Evolutionary conservation across 2,113 vertebrate species (phyloP), one percentile per base, ranked within the genome.

Genomic region (Epinephelus lanceolatus): DNA sequence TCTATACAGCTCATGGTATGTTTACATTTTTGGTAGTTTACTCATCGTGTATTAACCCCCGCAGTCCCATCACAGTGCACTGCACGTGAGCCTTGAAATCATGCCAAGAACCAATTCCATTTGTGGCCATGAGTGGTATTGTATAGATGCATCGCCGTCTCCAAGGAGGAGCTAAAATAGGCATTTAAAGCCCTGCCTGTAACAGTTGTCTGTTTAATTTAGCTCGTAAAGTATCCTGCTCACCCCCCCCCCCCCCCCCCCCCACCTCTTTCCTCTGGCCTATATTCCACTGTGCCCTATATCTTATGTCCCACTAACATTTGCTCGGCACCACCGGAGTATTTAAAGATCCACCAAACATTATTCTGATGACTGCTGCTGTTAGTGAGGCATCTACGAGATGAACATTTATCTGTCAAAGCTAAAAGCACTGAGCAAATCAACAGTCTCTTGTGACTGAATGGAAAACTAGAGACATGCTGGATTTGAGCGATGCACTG

Each of bases 171-270:
- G 83, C 88, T 92, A 92, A 91, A 93, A 91, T 86, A 94, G 83
- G 86, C 83, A 45, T 65, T 86, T 37, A 66, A 86, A 91, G 85
- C 72, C 86, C 13, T 79, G 83, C 82, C 80, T 76, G 71, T 85
- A 88, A 92, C 94, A 94, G 93, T 93, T 94, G 94, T 92, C 82
- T 84, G 92, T 92, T 93, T 90, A 92, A 93, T 93, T 93, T 93
- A 94, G 94, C 89, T 81, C 17, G 83, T 92, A 90, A 92, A 89
- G 82, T 85, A 89, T 89, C 78, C 80, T 72, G 47, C 81, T 66
- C 82, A 76, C 73, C 27, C 19, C 8, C 76, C 75, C 51, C 79
- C 56, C 80, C 33, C 27, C n/a, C 19, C 8, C 76, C 71, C 51
- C 79, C 60, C 80, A 25, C 70, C 49, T 13, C 77, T 83, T 66